A percentile compares a stretch with the other conserved stretches of the same genome.
These are phyloP conservation scores for Spodoptera littoralis DNA, from an alignment of 2,888 invertebrate species.

Conservation along the genomic window DNA sequence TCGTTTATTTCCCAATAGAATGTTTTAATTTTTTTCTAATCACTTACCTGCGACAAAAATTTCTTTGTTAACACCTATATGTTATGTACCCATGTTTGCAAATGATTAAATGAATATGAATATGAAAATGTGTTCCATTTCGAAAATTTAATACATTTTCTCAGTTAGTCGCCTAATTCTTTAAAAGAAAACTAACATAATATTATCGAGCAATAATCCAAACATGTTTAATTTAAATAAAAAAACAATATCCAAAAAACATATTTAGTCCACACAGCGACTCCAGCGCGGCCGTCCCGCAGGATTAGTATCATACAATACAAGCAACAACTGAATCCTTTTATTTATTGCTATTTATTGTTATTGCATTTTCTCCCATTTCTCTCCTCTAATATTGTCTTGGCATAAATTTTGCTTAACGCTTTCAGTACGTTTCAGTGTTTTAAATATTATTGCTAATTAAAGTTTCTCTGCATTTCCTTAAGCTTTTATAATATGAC, in stretches of 20 bases:
- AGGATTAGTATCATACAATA: conserved; percentile 89
- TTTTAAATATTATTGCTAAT: conserved; percentile 86
- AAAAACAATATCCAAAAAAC: conserved; percentile 18
- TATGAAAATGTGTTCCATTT: too few species aligned
- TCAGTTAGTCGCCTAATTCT: too few species aligned
- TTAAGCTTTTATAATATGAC: conserved; percentile 68
- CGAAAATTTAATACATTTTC: too few species aligned
- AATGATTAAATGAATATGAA: too few species aligned
- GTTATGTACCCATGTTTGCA: too few species aligned
- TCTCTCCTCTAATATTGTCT: conserved; percentile 87
- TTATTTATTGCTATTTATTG: conserved; percentile 90
- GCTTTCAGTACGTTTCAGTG: conserved; percentile 69
- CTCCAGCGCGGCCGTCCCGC: conserved; percentile 69
- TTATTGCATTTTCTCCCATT: conserved; percentile 88
- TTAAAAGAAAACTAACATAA: too few species aligned
- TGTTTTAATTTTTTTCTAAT: too few species aligned
- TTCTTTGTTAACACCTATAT: too few species aligned
- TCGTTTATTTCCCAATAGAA: too few species aligned
- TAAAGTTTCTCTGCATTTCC: conserved; percentile 67
- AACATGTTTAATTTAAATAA: too few species aligned
- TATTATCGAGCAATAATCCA: too few species aligned
- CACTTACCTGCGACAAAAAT: too few species aligned
- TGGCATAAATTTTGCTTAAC: conserved; percentile 85
- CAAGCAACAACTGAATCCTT: conserved; percentile 89
- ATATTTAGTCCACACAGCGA: conserved; percentile 39